Base-by-base conservation (phyloP, 2,113 vertebrate species). In the Coracopsis vasa region DNA sequence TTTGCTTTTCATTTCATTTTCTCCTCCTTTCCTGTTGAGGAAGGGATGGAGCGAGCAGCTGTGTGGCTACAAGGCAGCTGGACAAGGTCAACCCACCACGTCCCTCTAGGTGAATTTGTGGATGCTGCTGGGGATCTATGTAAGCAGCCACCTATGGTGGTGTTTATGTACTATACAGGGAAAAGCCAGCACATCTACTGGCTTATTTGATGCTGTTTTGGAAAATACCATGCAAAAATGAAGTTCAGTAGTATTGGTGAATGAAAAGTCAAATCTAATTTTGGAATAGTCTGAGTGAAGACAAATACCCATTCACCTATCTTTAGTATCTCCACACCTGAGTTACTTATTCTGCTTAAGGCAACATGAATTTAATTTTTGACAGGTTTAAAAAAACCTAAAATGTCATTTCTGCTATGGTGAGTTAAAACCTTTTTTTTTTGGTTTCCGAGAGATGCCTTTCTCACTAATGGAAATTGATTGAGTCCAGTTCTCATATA, bases 391-490 rank as follows among this genome's bases (percentile, higher is more conserved):
- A 65, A 70, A 70, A 84, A 71, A 77, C 83, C 39, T 69, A 2
- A 48, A 66, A 58, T 44, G 1, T 0, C 25, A 3, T 65, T 88
- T 65, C 33, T 70, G 10, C 61, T 70, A 54, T 61, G 23, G 10
- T 42, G 48, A 44, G 7, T 77, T 88, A 25, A 93, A 69, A 41
- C 65, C 45, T 27, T 9, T 47, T 48, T 69, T 21, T 33, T 11
- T 41, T 5, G 45, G 14, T 3, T 51, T 7, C 6, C 10, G 21
- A 65, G 62, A 44, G 39, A 35, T 29, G 70, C 9, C 14, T 85
- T 79, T 92, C 28, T 42, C 51, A 50, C 73, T 96, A 88, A 90
- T 77, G 48, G 66, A 86, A 94, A 94, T 81, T 74, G 65, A 72
- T 88, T 75, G 14, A 92, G 15, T 69, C 31, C 28, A n/a, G 19